phyloP scores from a whole-genome alignment of 1,140 invertebrate genomes.

The Lysiphlebus fabarum region DNA sequence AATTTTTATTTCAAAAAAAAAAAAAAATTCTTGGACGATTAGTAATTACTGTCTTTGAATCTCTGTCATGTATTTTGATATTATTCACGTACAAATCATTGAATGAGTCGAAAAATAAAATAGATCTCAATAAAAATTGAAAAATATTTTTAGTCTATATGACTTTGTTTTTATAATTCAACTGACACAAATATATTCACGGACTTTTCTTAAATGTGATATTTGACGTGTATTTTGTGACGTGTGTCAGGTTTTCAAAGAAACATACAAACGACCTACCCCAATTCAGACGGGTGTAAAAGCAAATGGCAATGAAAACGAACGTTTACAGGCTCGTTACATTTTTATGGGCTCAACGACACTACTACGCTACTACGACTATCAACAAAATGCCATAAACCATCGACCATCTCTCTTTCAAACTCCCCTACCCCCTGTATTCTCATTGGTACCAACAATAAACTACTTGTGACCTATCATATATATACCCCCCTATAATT shows the following conservation, averaged over 20 bases:
- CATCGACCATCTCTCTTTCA: slow-evolving; percentile 37
- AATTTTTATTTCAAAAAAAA: too few species aligned
- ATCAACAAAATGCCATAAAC: slow-evolving; percentile 55
- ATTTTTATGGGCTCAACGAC: slow-evolving; percentile 56
- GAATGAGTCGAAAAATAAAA: too few species aligned
- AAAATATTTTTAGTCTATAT: too few species aligned
- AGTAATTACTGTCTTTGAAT: too few species aligned
- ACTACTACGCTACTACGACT: slow-evolving; percentile 46
- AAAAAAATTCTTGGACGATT: too few species aligned
- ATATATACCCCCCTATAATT: slow-evolving; percentile 20
- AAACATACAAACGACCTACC: slow-evolving; percentile 42
- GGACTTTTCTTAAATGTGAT: not conserved
- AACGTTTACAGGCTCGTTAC: slow-evolving; percentile 58
- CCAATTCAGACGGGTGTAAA: slow-evolving; percentile 50
- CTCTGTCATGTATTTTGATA: too few species aligned
- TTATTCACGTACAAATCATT: too few species aligned
- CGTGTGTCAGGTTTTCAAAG: slow-evolving; percentile 31
- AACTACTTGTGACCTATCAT: slow-evolving; percentile 11
- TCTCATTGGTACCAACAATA: not conserved
- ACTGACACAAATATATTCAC: too few species aligned
- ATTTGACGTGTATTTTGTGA: slow-evolving; percentile 32
- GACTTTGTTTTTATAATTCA: too few species aligned
- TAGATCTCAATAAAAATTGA: too few species aligned
- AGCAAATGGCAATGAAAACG: slow-evolving; percentile 52
- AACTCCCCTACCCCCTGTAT: not conserved